These are phyloP conservation scores for Actinernus sp. DNA, from an alignment of 92 coral and sea anemone species.

Conservation along the genomic window DNA sequence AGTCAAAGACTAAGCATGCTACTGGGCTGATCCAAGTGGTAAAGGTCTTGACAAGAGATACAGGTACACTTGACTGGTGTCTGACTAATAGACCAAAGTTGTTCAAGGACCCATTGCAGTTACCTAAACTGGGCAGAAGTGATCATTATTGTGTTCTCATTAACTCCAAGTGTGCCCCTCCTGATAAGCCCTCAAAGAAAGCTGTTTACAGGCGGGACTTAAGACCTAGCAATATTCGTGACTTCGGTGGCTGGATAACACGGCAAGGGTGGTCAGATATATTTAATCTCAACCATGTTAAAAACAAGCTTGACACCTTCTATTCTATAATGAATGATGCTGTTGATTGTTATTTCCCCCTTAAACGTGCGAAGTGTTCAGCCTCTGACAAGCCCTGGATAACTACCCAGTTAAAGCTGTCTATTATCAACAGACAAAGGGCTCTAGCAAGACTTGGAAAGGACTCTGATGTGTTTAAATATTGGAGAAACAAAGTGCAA, in stretches of 20 bases:
- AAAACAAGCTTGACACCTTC: no score
- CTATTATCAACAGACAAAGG: no score
- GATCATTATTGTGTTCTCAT: no score
- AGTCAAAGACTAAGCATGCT: not conserved
- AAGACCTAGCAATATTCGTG: constrained; percentile 29
- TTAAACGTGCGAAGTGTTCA: no score
- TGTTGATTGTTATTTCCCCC: no score
- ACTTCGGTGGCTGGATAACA: constrained; percentile 41
- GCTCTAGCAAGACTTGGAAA: no score
- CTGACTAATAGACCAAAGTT: constrained; percentile 22
- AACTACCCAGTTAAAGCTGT: no score
- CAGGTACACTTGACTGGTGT: constrained; percentile 37
- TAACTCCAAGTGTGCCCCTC: not conserved
- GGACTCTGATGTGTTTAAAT: no score
- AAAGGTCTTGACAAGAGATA: constrained; percentile 30
- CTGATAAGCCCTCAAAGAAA: constrained; percentile 1
- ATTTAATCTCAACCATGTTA: constrained; percentile 2
- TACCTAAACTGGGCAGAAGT: no score
- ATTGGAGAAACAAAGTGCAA: constrained; percentile 23
- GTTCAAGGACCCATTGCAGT: not conserved
- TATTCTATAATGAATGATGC: no score
- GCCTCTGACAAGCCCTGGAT: no score
- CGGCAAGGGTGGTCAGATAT: constrained; percentile 26
- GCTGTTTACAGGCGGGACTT: constrained; percentile 17
- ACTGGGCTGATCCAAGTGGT: constrained; percentile 19